Evolutionary conservation across 2,888 invertebrate genomes (phyloP), one percentile per base, ranked within the genome.

Genomic region (Heteromyza rotundicornis): DNA sequence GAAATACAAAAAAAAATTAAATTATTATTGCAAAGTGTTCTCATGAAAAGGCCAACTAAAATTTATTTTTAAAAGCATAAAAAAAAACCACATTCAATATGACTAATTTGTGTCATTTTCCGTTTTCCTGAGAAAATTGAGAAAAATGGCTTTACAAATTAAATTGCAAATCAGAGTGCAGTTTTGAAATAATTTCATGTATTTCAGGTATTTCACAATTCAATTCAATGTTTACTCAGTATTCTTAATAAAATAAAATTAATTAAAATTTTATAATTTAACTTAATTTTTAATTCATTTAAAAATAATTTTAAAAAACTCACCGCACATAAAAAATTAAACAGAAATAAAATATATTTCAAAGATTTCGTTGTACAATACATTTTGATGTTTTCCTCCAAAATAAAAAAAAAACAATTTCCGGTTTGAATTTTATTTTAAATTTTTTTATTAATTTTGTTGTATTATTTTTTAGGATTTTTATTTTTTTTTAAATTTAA

Each of bases 291-390:
- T n/a, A n/a, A n/a, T n/a, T n/a, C n/a, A n/a, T n/a, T n/a, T n/a
- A n/a, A n/a, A n/a, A n/a, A n/a, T n/a, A 69, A 71, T 65, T 73
- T 27, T 7, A 27, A n/a, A 40, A n/a, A 53, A 72, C 75, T 76
- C 66, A 76, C 76, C 65, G 72, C 72, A 64, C 68, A 70, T 57
- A 76, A 64, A 44, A 73, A 36, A 66, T 72, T 77, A 60, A 76
- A 68, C 55, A 69, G 62, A 67, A 71, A 73, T 59, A 78, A 63
- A 54, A 70, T 62, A 59, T 72, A 69, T 65, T 71, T 69, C 47
- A 77, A 66, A 50, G 70, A 65, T 24, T 72, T 70, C 49, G 69
- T 70, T 20, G 69, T 70, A 62, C 75, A 75, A 62, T 74, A 70
- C 78, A 76, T 76, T 66, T 66, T 65, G 3, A 17, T 16, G 16